Conservation (phyloP, 2,113 vertebrate genomes). For the Ctenodactylus gundi region DNA sequence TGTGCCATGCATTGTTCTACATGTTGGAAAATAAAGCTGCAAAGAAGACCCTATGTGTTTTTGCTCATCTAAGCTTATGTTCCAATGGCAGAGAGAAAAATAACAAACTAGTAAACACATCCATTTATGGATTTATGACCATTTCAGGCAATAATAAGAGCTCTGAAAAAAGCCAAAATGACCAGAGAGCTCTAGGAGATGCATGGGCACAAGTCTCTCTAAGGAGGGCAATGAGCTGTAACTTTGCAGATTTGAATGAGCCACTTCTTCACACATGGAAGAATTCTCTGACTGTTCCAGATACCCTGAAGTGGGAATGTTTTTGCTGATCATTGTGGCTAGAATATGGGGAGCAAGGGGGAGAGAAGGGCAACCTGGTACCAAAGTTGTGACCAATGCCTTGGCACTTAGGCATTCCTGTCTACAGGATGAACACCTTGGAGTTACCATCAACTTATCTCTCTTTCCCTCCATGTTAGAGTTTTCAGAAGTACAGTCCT, state of each 20-base stretch:
- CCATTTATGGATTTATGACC: not conserved
- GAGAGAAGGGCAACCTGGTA: not conserved
- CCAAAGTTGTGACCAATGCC: not conserved
- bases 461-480: not conserved
- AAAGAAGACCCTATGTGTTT: not conserved
- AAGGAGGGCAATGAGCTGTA: not conserved
- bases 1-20: not conserved
- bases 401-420: not conserved
- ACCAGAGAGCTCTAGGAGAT: not conserved
- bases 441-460: not conserved
- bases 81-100: not conserved
- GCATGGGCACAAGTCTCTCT: not conserved
- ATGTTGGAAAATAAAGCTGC: not conserved
- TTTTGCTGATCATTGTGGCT: not conserved
- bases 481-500: not conserved
- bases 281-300: not conserved
- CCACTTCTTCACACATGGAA: not conserved
- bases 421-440: not conserved
- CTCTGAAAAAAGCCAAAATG: not conserved
- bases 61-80: not conserved
- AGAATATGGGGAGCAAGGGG: not conserved
- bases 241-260: not conserved
- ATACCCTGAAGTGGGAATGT: not conserved
- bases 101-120: not conserved
- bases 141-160: not conserved